Percentiles rank a stretch among this genome's conserved stretches.
Evolutionary conservation across 1,140 invertebrate genomes (phyloP).

Genomic region (Drosophila ananassae): DNA sequence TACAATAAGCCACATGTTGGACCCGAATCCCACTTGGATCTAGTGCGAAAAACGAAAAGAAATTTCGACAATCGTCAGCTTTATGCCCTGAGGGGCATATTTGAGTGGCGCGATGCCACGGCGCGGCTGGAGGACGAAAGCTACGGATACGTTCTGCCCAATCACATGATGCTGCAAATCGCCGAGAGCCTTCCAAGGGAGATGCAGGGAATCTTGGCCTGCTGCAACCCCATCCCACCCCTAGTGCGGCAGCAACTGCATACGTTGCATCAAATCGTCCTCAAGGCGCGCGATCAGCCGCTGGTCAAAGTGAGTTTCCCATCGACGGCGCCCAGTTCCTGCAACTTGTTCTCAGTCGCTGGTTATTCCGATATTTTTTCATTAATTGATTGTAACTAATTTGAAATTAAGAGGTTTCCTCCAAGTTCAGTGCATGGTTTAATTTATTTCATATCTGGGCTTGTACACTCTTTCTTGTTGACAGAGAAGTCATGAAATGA

Average conservation of each 20-base stretch:
- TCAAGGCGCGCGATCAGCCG: conserved; percentile 90
- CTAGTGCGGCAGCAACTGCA: conserved; percentile 91
- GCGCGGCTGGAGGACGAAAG: conserved; percentile 97
- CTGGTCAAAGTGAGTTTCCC: conserved; percentile 86
- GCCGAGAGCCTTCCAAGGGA: conserved; percentile 96
- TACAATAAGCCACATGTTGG: conserved; percentile 92
- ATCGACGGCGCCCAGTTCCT: conserved; percentile 19
- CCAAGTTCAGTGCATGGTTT: neutral
- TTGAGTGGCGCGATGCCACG: conserved; percentile 93
- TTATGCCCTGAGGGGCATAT: conserved; percentile 92
- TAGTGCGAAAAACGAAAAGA: conserved; percentile 92
- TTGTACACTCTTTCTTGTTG: neutral
- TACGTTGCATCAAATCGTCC: conserved; percentile 90
- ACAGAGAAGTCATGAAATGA: too few species aligned
- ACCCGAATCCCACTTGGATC: conserved; percentile 89
- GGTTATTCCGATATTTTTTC: conserved; percentile 20
- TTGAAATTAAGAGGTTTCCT: conserved; percentile 36
- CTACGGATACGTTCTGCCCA: conserved; percentile 94
- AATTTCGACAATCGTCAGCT: conserved; percentile 94
- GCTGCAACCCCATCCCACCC: conserved; percentile 96
- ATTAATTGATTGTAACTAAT: conserved; percentile 48
- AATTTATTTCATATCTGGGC: conserved; percentile 5
- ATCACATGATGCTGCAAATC: conserved; percentile 97
- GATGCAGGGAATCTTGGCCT: conserved; percentile 96
- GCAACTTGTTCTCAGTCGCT: conserved; percentile 12